Conservation (phyloP, 2,888 invertebrate genomes). For the Phymatocera aterrima region DNA sequence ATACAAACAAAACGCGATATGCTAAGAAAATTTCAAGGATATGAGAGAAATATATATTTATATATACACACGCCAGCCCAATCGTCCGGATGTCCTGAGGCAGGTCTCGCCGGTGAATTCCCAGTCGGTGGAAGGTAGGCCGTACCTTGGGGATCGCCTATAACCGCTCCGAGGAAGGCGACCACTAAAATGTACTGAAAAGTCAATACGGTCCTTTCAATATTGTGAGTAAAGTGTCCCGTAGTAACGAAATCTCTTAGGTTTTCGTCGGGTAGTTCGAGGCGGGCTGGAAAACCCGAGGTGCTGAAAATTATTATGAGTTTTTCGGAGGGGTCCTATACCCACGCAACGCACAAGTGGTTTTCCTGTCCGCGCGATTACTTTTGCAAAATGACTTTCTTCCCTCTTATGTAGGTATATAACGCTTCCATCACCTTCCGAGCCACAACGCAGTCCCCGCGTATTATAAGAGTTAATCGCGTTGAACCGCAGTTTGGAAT, state of each 20-base stretch:
- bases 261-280: neutral
- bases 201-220: conserved; percentile 35
- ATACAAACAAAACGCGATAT: too few relatives aligned
- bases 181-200: conserved; percentile 60
- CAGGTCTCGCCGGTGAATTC: conserved; percentile 59
- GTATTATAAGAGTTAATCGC: conserved; percentile 16
- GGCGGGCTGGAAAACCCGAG: neutral
- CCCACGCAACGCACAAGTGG: conserved; percentile 7
- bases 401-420: neutral
- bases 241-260: neutral
- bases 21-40: neutral
- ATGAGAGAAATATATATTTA: conserved; percentile 9
- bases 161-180: conserved; percentile 72
- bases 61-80: conserved; percentile 70
- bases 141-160: conserved; percentile 74
- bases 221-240: conserved; percentile 46
- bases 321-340: conserved; percentile 50
- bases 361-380: conserved; percentile 7
- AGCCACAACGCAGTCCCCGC: too few relatives aligned
- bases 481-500: conserved; percentile 1
- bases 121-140: conserved; percentile 78
- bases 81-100: conserved; percentile 71
- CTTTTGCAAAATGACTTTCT: conserved; percentile 3
- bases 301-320: conserved; percentile 54
- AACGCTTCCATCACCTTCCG: neutral